Base-by-base conservation (phyloP, 2,888 invertebrate species). In the Helobdella robusta region DNA sequence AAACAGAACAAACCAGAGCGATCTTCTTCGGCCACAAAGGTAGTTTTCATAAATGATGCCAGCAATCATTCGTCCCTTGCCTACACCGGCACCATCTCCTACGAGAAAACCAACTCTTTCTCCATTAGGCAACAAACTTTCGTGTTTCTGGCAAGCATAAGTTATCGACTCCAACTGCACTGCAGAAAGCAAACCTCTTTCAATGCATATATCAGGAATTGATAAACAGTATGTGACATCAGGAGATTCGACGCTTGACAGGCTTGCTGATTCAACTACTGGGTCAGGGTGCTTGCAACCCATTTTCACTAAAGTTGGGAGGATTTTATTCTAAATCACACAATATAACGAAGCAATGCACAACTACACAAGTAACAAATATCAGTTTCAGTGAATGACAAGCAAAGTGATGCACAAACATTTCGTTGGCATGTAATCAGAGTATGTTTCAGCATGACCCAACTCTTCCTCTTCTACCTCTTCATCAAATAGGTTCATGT, bases 21-120 rank as follows among this genome's bases (percentile, higher is more conserved):
- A 89, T 71, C 91, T 87, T 80, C 94, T 94, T 61, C 94, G 84
- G 0, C 94, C 92, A 76, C 88, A 87, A 71, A 91, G 78, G 78
- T 91, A 95, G 81, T 99, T 99, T 82, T 99, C 98, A 81, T 86
- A 93, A 74, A 99, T 98, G 62, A 98, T 87, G 60, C 97, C 97
- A 5, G 93, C 97, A 69, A 99, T 91, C 0, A 97, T 98, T 66
- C 98, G 86, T 28, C 78, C 78, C 71, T 78, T 78, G 1, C 78
- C 78, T 0, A 78, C 78, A 71, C 78, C 78, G 68, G 97, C 97
- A 67, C 98, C 97, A 81, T 98, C 97, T 70, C 97, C 92, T 66
- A 98, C 89, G 0, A 98, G 85, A 82, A 94, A 98, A 15, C 98
- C 98, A 15, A 94, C 93, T 28, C 98, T 81, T 1, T 88, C 86